These are phyloP conservation scores for Bombus huntii DNA, from an alignment of 1,140 invertebrate species.

Conservation along the genomic window DNA sequence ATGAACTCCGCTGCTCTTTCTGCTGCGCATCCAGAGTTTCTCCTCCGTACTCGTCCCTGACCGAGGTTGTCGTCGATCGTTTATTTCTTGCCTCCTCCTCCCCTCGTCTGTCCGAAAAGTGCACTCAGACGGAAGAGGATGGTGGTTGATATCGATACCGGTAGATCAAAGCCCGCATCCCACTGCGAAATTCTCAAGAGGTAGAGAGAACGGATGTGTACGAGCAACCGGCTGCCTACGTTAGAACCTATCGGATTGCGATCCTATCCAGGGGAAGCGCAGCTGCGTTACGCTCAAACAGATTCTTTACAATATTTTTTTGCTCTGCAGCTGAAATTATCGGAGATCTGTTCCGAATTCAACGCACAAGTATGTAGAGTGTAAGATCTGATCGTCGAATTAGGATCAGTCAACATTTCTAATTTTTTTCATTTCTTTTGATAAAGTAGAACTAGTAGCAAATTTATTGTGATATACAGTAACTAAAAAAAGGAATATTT, in stretches of 20 bases:
- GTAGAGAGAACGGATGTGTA: constrained; percentile 9
- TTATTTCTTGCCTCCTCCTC: constrained; percentile 56
- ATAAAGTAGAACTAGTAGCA: no score
- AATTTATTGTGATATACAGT: no score
- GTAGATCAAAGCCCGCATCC: constrained; percentile 75
- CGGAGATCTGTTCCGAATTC: background rate
- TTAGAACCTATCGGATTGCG: constrained; percentile 15
- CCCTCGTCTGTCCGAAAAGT: constrained; percentile 65
- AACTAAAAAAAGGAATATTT: no score
- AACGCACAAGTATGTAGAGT: background rate
- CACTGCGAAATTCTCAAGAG: constrained; percentile 40
- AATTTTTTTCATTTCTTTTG: background rate
- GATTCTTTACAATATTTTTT: background rate
- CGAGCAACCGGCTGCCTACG: background rate
- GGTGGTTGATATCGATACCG: constrained; percentile 72
- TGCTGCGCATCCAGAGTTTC: background rate
- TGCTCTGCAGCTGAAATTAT: background rate
- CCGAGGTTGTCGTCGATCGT: constrained; percentile 45
- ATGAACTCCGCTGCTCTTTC: background rate
- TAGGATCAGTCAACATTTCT: no score
- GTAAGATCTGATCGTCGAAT: background rate
- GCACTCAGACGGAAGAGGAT: constrained; percentile 67
- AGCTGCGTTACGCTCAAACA: constrained; percentile 12
- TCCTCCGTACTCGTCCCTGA: no score
- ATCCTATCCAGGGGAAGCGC: constrained; percentile 2